These are phyloP conservation scores for Encarsia formosa DNA, from an alignment of 2,888 invertebrate species.

Conservation along the genomic window DNA sequence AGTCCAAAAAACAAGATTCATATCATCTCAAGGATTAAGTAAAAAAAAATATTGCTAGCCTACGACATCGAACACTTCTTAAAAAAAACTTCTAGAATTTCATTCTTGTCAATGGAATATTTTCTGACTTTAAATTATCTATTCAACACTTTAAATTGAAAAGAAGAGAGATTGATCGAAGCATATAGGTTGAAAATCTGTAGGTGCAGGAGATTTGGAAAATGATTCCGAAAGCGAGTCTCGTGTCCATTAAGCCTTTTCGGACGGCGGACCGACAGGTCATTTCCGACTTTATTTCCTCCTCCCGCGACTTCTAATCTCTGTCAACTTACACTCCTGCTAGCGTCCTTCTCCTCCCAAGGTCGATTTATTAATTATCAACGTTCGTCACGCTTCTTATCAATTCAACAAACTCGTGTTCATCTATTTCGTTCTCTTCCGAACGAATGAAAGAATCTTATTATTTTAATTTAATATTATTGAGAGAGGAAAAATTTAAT, in stretches of 20 bases:
- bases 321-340: not conserved
- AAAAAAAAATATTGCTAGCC: too few species aligned
- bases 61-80: not conserved
- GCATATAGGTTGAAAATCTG: constrained; percentile 12
- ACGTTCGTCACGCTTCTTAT: not conserved
- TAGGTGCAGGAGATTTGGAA: constrained; percentile 19
- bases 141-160: not conserved
- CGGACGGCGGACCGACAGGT: constrained; percentile 10
- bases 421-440: not conserved
- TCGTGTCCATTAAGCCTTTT: constrained; percentile 14
- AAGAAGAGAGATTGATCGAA: constrained; percentile 9
- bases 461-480: not conserved
- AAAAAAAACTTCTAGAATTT: not conserved
- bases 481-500: too few species aligned
- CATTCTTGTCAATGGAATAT: not conserved
- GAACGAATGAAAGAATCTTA: too few species aligned
- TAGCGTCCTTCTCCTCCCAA: not conserved
- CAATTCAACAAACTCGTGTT: not conserved
- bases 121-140: not conserved
- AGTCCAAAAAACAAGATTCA: not conserved
- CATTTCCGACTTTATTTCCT: constrained; percentile 20
- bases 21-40: too few species aligned
- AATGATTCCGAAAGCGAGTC: constrained; percentile 19
- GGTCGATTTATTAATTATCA: not conserved
- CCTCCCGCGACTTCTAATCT: not conserved